These are phyloP conservation scores for Urocolius indicus DNA, from an alignment of 2,113 vertebrate species.

Conservation along the genomic window DNA sequence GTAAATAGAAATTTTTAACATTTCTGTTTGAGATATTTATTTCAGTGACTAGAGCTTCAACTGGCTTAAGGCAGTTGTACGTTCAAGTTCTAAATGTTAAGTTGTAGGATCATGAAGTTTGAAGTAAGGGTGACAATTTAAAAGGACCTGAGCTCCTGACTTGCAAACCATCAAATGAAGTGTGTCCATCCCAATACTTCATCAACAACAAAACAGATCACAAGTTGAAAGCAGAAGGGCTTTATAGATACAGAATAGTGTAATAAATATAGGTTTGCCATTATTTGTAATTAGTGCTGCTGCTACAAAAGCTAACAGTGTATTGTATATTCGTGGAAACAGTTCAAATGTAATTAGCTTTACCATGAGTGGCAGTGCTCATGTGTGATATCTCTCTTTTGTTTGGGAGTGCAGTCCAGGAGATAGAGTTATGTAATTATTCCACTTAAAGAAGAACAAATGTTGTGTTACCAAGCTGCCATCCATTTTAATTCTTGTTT, in stretches of 20 bases:
- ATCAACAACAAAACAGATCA: background rate
- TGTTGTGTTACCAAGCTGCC: background rate
- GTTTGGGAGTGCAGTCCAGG: background rate
- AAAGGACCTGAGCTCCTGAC: background rate
- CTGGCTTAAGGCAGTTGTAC: background rate
- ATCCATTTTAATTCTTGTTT: background rate
- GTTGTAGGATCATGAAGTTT: background rate
- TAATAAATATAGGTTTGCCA: background rate
- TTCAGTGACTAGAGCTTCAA: background rate
- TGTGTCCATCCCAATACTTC: background rate
- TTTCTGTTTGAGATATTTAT: background rate
- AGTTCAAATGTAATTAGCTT: background rate
- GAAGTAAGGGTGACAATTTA: background rate
- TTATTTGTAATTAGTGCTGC: background rate
- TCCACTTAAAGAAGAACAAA: background rate
- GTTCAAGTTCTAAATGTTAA: background rate
- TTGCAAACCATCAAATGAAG: accelerated
- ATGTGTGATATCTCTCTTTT: background rate
- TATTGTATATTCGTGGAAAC: background rate
- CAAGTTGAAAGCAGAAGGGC: background rate
- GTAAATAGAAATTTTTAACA: background rate
- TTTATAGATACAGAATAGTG: background rate
- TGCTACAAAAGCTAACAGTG: background rate
- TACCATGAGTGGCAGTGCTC: background rate
- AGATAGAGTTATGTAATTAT: background rate